Conservation (phyloP, 2,113 vertebrate species). For the Plecturocebus donacophilus region DNA sequence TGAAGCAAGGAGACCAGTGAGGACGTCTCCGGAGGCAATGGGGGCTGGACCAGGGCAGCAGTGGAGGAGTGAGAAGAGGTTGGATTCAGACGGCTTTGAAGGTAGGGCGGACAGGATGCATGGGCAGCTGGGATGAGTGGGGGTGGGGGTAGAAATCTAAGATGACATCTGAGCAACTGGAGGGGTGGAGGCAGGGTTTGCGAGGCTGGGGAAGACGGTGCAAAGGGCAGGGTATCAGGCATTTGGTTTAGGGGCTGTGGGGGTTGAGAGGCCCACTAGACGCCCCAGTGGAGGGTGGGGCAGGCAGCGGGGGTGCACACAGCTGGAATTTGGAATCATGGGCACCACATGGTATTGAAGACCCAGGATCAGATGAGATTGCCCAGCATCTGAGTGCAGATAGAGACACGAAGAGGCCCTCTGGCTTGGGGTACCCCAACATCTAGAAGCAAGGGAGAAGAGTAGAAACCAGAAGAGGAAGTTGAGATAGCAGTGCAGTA, state of each 20-base stretch:
- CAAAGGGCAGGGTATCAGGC: neutral
- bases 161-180: neutral
- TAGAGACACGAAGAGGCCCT: neutral
- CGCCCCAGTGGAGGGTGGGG: neutral
- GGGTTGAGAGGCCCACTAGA: neutral
- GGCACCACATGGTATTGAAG: neutral
- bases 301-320: neutral
- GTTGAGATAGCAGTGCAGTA: neutral
- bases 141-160: neutral
- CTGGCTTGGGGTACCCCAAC: neutral
- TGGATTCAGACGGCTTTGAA: neutral
- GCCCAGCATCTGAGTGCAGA: neutral
- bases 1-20: neutral
- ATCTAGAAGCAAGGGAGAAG: neutral
- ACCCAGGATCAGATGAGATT: neutral
- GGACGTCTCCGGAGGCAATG: neutral
- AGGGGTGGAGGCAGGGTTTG: neutral
- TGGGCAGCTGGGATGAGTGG: neutral
- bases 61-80: neutral
- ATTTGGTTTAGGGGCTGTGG: neutral
- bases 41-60: neutral
- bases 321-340: neutral
- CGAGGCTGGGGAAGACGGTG: too few relatives aligned
- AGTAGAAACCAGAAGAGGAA: neutral
- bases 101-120: neutral